Evolutionary conservation across 1,140 invertebrate genomes (phyloP).

Genomic region (Apis mellifera): Amel_HAv3.1 CM009941.2:9803001-9803500

Average conservation of each 20-base stretch:
- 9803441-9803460: constrained; percentile 11
- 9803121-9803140: no score
- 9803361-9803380: no score
- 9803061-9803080: no score
- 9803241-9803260: not conserved
- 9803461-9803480: constrained; percentile 21
- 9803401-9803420: constrained; percentile 37
- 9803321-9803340: not conserved
- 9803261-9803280: not conserved
- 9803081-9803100: no score
- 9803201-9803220: no score
- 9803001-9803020: not conserved
- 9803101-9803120: no score
- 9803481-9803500: constrained; percentile 9
- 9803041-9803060: no score
- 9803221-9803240: not conserved
- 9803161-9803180: no score
- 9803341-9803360: not conserved
- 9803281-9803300: not conserved
- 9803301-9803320: constrained; percentile 10
- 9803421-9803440: not conserved
- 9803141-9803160: no score
- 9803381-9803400: not conserved
- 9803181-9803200: no score
- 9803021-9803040: not conserved